Base-by-base conservation (phyloP, 1,140 invertebrate species). In the Chrysomallon squamiferum region DNA sequence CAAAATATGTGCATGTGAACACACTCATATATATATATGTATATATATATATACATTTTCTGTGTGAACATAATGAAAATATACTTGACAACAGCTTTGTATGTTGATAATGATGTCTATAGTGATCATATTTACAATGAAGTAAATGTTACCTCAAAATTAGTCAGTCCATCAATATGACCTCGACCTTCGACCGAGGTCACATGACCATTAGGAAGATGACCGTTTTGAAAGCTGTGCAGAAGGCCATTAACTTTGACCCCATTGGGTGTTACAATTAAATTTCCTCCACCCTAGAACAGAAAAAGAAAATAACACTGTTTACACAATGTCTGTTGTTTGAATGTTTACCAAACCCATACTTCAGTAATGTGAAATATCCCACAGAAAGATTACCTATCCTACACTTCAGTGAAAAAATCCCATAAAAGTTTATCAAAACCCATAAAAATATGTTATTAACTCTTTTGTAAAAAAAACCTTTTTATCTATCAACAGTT, bases 211-310 rank as follows among this genome's bases (percentile, higher is more conserved):
- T 75, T 75, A 18, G 66, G 25, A 7, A 73, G 33, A 38, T 75
- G 73, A 0, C 71, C 73, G 43, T 75, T 75, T 29, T 64, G 56
- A 57, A 66, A 59, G 33, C 63, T 65, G 13, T 71, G 70, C 13
- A 72, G 59, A 50, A 67, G 66, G 13, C 73, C 73, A 45, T 72
- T 72, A n/a, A 72, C 60, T 25, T 66, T 57, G 3, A 69, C 67
- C 5, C 73, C 73, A 47, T 73, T 73, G 13, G 73, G 71, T 7
- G 73, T 75, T 3, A 75, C 73, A 13, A 75, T 75, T 33, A 75
- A 61, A 25, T 71, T 72, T 0, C 73, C 73, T 60, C 73, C 72
- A 29, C 71, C 66, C 66, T 68, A 54, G 27, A 54, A 20, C 13
- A 54, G 35, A 29, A 45, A 3, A 41, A 18, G 41, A 27, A 5